These are phyloP conservation scores for Seriola rivoliana DNA, from an alignment of 2,113 vertebrate genomes.

Conservation along the genomic window DNA sequence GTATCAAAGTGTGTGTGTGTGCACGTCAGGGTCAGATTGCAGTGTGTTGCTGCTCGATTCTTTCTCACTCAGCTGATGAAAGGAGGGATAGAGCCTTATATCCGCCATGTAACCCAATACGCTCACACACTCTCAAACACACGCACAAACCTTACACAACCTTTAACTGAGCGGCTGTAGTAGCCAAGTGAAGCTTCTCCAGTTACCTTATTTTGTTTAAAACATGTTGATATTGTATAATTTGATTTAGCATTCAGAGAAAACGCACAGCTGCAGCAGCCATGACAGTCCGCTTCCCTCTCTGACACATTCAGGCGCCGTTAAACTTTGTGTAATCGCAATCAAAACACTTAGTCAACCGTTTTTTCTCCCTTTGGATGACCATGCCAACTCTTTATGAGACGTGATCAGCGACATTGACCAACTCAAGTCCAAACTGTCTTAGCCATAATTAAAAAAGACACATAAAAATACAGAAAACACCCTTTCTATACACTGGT, in stretches of 20 bases:
- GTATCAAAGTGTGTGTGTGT: slow-evolving; percentile 34
- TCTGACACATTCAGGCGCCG: slow-evolving; percentile 6
- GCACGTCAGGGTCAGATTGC: slow-evolving; percentile 65
- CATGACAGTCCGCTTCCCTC: neutral
- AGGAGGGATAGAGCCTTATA: slow-evolving; percentile 61
- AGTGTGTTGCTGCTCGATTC: slow-evolving; percentile 46
- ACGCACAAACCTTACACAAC: slow-evolving; percentile 48
- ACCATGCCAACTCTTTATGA: slow-evolving; percentile 28
- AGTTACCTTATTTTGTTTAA: slow-evolving; percentile 49
- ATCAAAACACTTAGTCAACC: slow-evolving; percentile 24
- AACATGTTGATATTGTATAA: slow-evolving; percentile 49
- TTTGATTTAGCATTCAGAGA: slow-evolving; percentile 44
- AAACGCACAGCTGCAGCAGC: slow-evolving; percentile 19
- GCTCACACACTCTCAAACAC: slow-evolving; percentile 25
- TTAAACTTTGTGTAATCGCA: slow-evolving; percentile 41
- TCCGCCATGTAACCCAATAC: slow-evolving; percentile 70
- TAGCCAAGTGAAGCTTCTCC: slow-evolving; percentile 39
- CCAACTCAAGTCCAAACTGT: slow-evolving; percentile 7
- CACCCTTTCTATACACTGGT: neutral
- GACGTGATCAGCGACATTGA: slow-evolving; percentile 2
- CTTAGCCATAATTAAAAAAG: neutral
- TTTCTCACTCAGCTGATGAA: slow-evolving; percentile 77
- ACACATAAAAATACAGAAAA: slow-evolving; percentile 15
- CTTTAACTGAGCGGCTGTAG: slow-evolving; percentile 45
- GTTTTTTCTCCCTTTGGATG: slow-evolving; percentile 21